Conservation (phyloP, 2,797 vertebrate genomes). For the Pygocentrus nattereri region DNA sequence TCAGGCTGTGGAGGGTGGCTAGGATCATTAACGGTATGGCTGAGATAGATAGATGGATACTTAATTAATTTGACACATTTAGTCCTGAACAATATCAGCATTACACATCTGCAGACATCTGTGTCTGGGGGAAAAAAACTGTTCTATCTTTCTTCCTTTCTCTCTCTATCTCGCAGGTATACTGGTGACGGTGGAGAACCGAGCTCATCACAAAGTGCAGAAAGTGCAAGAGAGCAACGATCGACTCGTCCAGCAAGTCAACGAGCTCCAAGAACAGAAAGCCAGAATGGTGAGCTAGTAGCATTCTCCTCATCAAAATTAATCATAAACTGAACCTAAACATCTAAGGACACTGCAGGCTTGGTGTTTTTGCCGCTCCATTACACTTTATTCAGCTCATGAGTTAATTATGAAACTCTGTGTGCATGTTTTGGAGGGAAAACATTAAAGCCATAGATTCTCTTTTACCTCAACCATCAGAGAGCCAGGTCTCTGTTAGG, state of each 20-base stretch:
- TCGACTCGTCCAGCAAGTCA: conserved; percentile 82
- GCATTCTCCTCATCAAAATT: not conserved
- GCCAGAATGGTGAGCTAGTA: conserved; percentile 68
- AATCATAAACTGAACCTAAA: not conserved
- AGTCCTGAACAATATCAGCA: no score
- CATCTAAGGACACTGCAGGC: not conserved
- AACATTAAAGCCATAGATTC: not conserved
- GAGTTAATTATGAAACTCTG: not conserved
- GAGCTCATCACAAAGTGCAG: conserved; percentile 84
- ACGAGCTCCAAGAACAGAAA: conserved; percentile 84
- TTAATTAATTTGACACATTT: no score
- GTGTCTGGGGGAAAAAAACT: no score
- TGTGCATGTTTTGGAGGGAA: not conserved
- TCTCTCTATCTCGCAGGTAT: conserved; percentile 86
- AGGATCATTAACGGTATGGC: conserved; percentile 91
- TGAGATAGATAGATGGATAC: no score
- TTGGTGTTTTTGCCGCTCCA: not conserved
- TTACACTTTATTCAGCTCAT: not conserved
- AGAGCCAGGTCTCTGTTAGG: no score
- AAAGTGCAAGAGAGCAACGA: conserved; percentile 88
- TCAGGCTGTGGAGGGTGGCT: conserved; percentile 95
- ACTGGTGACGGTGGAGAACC: conserved; percentile 90
- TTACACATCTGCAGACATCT: no score
- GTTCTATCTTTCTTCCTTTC: conserved; percentile 37
- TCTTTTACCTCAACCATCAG: no score